Evolutionary conservation across 2,113 vertebrate species (phyloP), one percentile per base, ranked within the genome.

Genomic region (Zosterops pallidus): DNA sequence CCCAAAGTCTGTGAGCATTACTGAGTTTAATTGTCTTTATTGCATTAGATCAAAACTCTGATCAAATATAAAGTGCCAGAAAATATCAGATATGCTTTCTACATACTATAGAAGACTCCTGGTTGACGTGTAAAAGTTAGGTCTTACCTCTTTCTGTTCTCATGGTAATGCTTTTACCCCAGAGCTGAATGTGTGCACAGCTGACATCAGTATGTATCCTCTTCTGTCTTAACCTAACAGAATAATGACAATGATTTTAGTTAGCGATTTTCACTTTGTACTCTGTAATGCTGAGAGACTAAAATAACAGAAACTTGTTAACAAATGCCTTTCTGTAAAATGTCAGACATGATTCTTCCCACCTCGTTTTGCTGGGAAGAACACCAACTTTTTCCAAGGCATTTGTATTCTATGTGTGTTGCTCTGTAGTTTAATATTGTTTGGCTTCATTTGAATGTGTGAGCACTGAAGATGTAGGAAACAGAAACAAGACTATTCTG

Each of bases 401-500:
- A 46, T 84, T 59, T 88, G n/a, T 64, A 59, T 74, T 91, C 70
- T 62, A 8, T 52, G 60, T 76, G 31, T 55, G 42, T 91, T 95
- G 56, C 63, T 95, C 94, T 86, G 62, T 94, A 94, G n/a, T 65
- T 96, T 80, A 60, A 75, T 93, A 90, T 86, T 85, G 80, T 94
- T 97, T 97, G 64, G 79, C 46, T 97, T 93, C 41, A 80, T 96
- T 96, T 96, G 93, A 96, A 83, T 67, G 59, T 31, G n/a, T 76
- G 67, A 95, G 85, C 90, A 91, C 65, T 74, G 92, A 96, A 89
- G 80, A 94, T 89, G 83, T 75, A 95, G 90, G 86, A 92, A 95
- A 72, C 56, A 67, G 89, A 96, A 96, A 57, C 90, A 89, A 96
- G 79, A 60, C 49, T 71, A 42, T 89, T 97, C 77, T 94, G 71